Evolutionary conservation across 1,140 invertebrate species (phyloP), one percentile per base, ranked within the genome.

Genomic region (Lepidotrigona ventralis): DNA sequence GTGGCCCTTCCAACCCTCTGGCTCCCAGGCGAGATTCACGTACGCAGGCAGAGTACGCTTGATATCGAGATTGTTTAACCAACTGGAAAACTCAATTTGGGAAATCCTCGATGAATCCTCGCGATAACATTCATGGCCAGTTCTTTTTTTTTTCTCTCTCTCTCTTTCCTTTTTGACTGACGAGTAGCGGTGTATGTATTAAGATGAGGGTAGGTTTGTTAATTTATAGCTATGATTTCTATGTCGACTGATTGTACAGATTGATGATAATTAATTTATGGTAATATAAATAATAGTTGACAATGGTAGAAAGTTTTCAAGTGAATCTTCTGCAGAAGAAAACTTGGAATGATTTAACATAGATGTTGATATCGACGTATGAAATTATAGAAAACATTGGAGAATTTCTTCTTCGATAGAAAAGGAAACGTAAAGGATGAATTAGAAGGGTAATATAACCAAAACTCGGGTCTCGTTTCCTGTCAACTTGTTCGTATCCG

Each of bases 31-130:
- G 39, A 72, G 33, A 21, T 39, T 69, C 14, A 68, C 58, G 26
- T 39, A 79, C 23, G 75, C 46, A 56, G 51, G 46, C 26, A 33
- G 6, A 26, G 19, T 15, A 46, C 33, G 60, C 58, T 56, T 39
- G 29, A 78, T 70, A 78, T 83, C 76, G 76, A 79, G 51, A 83
- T 79, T 73, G 75, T 78, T 77, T 60, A 83, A 83, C 75, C 66
- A 78, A 56, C 46, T 53, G 77, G 85, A 88, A 84, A 79, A 82
- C 80, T 86, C 86, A 87, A 81, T 83, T 86, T 86, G 64, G 76
- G 26, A 73, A 79, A 83, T 79, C 69, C 69, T 56, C 64, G 81
- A 79, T 79, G 66, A 19, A 56, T 51, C 26, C 1, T n/a, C 11
- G 69, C 60, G 82, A 79, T 71, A 79, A 39, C 54, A 33, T 74